phyloP scores from a whole-genome alignment of 2,888 invertebrate species.

The Drosophila meridiana region DNA sequence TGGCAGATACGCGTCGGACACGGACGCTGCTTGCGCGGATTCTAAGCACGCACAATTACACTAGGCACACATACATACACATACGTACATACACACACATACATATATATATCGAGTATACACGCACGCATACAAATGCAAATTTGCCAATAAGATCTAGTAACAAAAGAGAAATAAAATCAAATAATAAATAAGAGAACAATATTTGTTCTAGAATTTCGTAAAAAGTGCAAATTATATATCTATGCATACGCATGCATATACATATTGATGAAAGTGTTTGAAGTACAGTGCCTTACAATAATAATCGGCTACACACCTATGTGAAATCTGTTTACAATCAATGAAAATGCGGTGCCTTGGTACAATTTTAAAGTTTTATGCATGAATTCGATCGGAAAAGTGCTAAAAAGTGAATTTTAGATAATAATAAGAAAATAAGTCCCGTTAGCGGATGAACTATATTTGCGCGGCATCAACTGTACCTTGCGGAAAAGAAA shows the following conservation, averaged over 20 bases:
- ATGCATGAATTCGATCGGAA: conserved; percentile 43
- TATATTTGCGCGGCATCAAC: conserved; percentile 30
- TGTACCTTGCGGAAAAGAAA: conserved; percentile 31
- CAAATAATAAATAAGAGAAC: conserved; percentile 32
- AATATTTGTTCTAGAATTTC: conserved; percentile 53
- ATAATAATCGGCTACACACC: conserved; percentile 18
- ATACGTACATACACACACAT: conserved; percentile 21
- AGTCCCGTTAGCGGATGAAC: conserved; percentile 28
- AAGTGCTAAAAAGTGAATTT: conserved; percentile 27
- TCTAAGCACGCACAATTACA: conserved; percentile 72
- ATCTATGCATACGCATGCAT: conserved; percentile 3
- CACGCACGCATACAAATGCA: conserved; percentile 27
- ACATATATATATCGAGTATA: conserved; percentile 16
- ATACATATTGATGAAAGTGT: conserved; percentile 49
- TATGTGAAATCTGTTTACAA: conserved; percentile 28
- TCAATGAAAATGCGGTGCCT: conserved; percentile 67
- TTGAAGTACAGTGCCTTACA: conserved; percentile 56
- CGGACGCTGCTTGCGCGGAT: conserved; percentile 82
- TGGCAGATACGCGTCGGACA: conserved; percentile 83
- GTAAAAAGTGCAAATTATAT: conserved; percentile 38
- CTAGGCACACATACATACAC: conserved; percentile 50
- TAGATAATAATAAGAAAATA: conserved; percentile 4
- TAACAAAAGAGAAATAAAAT: conserved; percentile 40
- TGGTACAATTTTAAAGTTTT: conserved; percentile 57
- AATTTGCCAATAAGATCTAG: conserved; percentile 43